Percentiles rank a stretch among this genome's conserved stretches.
These are phyloP conservation scores for Hypselothyrea guttata DNA, from an alignment of 2,888 invertebrate species.

Conservation along the genomic window DNA sequence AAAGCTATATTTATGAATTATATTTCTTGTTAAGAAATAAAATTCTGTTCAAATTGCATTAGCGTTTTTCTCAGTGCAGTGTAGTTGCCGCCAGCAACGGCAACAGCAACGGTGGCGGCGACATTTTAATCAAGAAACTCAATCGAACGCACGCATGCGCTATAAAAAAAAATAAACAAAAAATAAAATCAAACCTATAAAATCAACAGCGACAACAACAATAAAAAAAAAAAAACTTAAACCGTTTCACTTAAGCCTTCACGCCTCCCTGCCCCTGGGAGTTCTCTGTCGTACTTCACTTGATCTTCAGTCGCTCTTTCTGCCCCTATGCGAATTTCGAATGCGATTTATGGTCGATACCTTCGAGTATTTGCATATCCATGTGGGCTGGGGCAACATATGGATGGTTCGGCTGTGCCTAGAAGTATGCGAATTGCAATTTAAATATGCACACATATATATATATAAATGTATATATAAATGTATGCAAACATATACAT, in stretches of 20 bases:
- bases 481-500: neutral
- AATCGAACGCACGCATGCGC: constrained; percentile 81
- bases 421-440: constrained; percentile 24
- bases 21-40: too few species aligned
- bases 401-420: constrained; percentile 2
- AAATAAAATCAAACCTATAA: constrained; percentile 59
- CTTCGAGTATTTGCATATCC: constrained; percentile 51
- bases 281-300: constrained; percentile 35
- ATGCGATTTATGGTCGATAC: constrained; percentile 63
- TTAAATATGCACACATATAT: neutral
- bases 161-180: constrained; percentile 65
- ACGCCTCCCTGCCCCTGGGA: constrained; percentile 11
- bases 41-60: too few species aligned
- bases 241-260: constrained; percentile 55
- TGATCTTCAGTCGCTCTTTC: constrained; percentile 53
- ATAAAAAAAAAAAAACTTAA: constrained; percentile 35
- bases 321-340: constrained; percentile 68
- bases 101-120: constrained; percentile 52
- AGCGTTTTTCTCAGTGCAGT: constrained; percentile 27
- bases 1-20: too few species aligned
- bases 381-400: constrained; percentile 51
- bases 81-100: constrained; percentile 56
- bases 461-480: neutral
- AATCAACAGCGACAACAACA: constrained; percentile 34
- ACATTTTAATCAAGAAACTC: constrained; percentile 79